A percentile compares a stretch with the other conserved stretches of the same genome.
phyloP scores from a whole-genome alignment of 2,113 vertebrate genomes.

The Chloropsis hardwickii region DNA sequence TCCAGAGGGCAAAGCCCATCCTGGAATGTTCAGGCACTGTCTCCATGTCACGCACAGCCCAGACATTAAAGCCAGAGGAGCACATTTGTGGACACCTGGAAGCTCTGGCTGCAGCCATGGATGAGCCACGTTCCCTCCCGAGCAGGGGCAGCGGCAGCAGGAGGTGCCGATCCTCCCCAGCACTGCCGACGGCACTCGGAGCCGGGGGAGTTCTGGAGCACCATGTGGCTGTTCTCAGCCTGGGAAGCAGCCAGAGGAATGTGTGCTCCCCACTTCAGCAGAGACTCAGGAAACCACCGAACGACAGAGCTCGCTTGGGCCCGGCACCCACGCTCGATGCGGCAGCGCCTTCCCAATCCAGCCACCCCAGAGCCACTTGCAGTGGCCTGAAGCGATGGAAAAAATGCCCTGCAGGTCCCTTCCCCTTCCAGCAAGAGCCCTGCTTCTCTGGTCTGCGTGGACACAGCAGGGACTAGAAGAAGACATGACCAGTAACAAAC shows the following conservation, averaged over 20 bases:
- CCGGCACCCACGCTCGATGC: rapidly evolving
- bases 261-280: neutral
- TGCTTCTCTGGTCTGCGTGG: neutral
- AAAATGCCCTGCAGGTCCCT: neutral
- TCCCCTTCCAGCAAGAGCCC: neutral
- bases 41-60: neutral
- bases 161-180: neutral
- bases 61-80: neutral
- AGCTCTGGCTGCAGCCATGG: neutral
- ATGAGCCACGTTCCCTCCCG: neutral
- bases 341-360: neutral
- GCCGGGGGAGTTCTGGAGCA: neutral
- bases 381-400: neutral
- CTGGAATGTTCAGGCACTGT: neutral
- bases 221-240: neutral
- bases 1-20: neutral
- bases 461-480: neutral
- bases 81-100: neutral
- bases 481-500: neutral
- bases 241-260: neutral
- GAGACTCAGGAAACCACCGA: neutral
- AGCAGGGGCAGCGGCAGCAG: rapidly evolving
- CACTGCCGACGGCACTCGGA: rapidly evolving
- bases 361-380: rapidly evolving
- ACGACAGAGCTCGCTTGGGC: neutral